A percentile compares a stretch with the other conserved stretches of the same genome.
Evolutionary conservation across 1,140 invertebrate genomes (phyloP).

Genomic region (Drosophila paulistorum): DNA sequence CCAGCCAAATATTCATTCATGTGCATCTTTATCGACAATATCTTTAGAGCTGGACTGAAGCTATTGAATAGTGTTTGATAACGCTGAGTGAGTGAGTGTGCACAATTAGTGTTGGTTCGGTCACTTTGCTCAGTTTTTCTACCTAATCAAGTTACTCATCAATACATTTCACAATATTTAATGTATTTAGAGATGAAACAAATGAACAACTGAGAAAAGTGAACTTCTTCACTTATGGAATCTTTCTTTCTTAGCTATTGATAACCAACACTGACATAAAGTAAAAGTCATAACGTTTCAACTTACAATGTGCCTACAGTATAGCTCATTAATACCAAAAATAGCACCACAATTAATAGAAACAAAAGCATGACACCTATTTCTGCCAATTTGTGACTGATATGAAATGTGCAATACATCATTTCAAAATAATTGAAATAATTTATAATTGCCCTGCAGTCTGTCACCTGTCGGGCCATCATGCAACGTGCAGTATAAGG

Average conservation of each 20-base stretch:
- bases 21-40: conserved; percentile 31
- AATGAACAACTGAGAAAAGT: too few species aligned
- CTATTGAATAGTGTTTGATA: conserved; percentile 10
- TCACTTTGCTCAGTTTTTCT: too few species aligned
- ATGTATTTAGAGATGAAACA: too few species aligned
- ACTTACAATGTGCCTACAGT: conserved; percentile 1
- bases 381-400: conserved; percentile 13
- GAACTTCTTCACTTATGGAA: too few species aligned
- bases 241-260: too few species aligned
- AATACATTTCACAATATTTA: too few species aligned
- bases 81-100: too few species aligned
- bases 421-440: conserved; percentile 54
- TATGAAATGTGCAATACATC: conserved; percentile 48
- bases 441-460: conserved; percentile 28
- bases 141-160: too few species aligned
- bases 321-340: conserved; percentile 3
- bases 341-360: not conserved
- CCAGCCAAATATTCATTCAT: conserved; percentile 63
- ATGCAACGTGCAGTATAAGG: conserved; percentile 31
- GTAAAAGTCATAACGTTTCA: not conserved
- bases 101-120: too few species aligned
- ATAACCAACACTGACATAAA: too few species aligned
- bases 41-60: conserved; percentile 40
- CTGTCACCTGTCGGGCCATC: conserved; percentile 17
- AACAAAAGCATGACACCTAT: conserved; percentile 8